Conservation (phyloP, 2,113 vertebrate species). For the Panurus biarmicus region DNA sequence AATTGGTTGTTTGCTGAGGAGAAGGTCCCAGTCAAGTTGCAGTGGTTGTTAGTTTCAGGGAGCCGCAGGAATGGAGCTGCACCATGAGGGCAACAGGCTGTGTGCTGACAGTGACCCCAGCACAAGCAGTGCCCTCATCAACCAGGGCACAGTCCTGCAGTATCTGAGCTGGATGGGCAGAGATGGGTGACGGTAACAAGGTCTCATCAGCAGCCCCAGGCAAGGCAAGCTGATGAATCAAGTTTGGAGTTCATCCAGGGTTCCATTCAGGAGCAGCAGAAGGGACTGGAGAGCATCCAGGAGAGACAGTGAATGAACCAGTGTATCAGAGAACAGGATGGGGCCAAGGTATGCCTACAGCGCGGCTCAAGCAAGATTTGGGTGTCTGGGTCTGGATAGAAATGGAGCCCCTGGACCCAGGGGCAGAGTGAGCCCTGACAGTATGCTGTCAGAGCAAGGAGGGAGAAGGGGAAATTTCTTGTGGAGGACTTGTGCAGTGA, state of each 20-base stretch:
- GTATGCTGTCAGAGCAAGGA: background rate
- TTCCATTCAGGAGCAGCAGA: background rate
- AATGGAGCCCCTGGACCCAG: background rate
- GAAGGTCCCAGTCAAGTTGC: background rate
- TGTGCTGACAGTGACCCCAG: accelerated
- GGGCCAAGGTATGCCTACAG: background rate
- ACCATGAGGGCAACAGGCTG: accelerated
- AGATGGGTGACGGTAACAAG: background rate
- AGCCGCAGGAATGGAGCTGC: background rate
- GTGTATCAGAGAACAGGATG: accelerated
- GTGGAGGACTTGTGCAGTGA: background rate
- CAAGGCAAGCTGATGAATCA: background rate
- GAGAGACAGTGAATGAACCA: background rate
- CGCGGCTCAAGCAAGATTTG: background rate
- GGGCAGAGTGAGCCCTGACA: background rate
- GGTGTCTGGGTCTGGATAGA: background rate
- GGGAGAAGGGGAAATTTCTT: background rate
- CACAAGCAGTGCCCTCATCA: background rate
- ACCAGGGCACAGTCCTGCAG: background rate
- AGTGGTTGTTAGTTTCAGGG: background rate
- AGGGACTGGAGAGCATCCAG: background rate
- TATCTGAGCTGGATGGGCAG: background rate
- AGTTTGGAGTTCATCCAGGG: background rate
- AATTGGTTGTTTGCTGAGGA: background rate
- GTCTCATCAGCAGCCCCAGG: background rate